These are phyloP conservation scores for Danaus chrysippus DNA, from an alignment of 2,888 invertebrate species.

Conservation along the genomic window DNA sequence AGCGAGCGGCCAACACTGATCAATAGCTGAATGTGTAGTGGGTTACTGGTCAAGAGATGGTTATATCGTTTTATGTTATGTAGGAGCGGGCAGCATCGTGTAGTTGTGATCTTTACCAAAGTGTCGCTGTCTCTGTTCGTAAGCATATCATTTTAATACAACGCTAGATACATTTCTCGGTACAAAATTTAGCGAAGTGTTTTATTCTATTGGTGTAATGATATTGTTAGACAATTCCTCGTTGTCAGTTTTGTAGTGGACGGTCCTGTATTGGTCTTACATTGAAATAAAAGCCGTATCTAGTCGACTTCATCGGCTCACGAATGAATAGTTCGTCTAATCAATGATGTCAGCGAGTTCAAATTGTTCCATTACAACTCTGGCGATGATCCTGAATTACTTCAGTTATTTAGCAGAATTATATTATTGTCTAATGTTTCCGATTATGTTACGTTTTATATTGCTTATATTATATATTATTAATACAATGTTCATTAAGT, in stretches of 20 bases:
- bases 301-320: conserved; percentile 60
- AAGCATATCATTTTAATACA: conserved; percentile 75
- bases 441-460: conserved; percentile 79
- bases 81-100: conserved; percentile 55
- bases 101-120: conserved; percentile 69
- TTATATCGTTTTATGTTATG: conserved; percentile 50
- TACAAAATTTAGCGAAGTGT: conserved; percentile 73
- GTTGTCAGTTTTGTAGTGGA: conserved; percentile 60
- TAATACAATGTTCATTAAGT: conserved; percentile 77
- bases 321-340: conserved; percentile 38
- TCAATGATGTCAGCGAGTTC: conserved; percentile 33
- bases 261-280: conserved; percentile 31
- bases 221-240: conserved; percentile 73
- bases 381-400: conserved; percentile 64
- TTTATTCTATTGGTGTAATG: conserved; percentile 69
- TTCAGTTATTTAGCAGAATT: conserved; percentile 78
- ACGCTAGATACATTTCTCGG: conserved; percentile 71
- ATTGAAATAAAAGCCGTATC: conserved; percentile 46
- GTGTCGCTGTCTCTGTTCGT: conserved; percentile 75
- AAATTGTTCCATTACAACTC: conserved; percentile 50
- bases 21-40: conserved; percentile 75
- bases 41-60: conserved; percentile 44
- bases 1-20: conserved; percentile 68
- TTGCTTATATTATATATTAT: conserved; percentile 78
- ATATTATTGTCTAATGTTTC: conserved; percentile 77